Conservation (phyloP, 2,113 vertebrate species). For the Gracilinanus agilis region DNA sequence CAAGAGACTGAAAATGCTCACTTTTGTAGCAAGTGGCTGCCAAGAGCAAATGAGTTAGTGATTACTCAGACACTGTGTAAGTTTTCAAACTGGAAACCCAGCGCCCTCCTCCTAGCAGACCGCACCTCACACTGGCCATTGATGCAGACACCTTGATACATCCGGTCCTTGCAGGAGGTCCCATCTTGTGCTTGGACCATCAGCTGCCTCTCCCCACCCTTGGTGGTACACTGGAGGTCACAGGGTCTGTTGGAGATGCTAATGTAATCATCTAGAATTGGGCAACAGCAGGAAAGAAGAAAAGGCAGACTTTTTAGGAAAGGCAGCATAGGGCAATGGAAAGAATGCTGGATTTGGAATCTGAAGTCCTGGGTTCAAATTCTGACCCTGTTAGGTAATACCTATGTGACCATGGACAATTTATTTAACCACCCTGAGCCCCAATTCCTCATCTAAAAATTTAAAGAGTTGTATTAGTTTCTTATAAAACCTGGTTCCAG, state of each 20-base stretch:
- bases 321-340: background rate
- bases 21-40: background rate
- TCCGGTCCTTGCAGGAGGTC: constrained; percentile 90
- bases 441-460: too few relatives aligned
- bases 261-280: constrained; percentile 90
- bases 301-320: background rate
- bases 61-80: background rate
- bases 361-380: background rate
- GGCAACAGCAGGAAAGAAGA: constrained; percentile 45
- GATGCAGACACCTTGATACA: constrained; percentile 92
- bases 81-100: background rate
- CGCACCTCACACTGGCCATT: constrained; percentile 92
- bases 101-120: background rate
- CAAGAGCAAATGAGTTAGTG: background rate
- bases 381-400: background rate
- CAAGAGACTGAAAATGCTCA: background rate
- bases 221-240: constrained; percentile 93
- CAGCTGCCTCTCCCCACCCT: constrained; percentile 90
- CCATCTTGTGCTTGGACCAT: constrained; percentile 92
- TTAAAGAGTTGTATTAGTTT: too few relatives aligned
- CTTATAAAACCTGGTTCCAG: too few relatives aligned
- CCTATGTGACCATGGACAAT: background rate
- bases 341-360: background rate
- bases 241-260: constrained; percentile 95
- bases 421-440: too few relatives aligned